phyloP scores from a whole-genome alignment of 2,888 invertebrate genomes.

The Nebria salina region DNA sequence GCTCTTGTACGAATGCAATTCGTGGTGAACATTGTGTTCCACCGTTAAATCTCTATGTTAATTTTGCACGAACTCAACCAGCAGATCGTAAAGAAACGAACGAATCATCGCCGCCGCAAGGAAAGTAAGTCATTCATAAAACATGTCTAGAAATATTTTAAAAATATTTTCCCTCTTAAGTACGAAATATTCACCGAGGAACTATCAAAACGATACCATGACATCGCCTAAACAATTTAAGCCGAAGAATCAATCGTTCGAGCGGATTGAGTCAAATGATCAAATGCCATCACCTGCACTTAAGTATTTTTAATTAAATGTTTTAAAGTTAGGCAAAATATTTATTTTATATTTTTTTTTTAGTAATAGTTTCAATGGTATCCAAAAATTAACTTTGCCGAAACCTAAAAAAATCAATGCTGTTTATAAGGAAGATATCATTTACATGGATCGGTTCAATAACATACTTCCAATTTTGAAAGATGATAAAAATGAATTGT shows the following conservation, averaged over 20 bases:
- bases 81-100: slow-evolving; percentile 7
- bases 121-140: slow-evolving; percentile 15
- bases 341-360: not conserved
- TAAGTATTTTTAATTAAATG: not conserved
- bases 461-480: not conserved
- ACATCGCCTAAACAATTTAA: not conserved
- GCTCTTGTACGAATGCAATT: slow-evolving; percentile 35
- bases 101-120: slow-evolving; percentile 5
- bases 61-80: slow-evolving; percentile 27
- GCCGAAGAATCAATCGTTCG: not conserved
- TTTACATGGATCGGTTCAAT: not conserved
- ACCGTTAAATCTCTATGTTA: slow-evolving; percentile 30
- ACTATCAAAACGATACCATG: not conserved
- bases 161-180: not conserved
- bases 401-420: not conserved
- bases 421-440: not conserved
- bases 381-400: not conserved
- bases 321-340: too few relatives aligned
- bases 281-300: not conserved
- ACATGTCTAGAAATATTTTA: not conserved
- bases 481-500: not conserved
- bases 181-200: not conserved
- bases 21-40: not conserved
- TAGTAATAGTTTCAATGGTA: not conserved
- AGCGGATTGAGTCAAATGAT: not conserved